Percentiles rank a stretch among this genome's conserved stretches.
These are phyloP conservation scores for Pocillopora verrucosa DNA, from an alignment of 64 coral and sea anemone species.

Conservation along the genomic window DNA sequence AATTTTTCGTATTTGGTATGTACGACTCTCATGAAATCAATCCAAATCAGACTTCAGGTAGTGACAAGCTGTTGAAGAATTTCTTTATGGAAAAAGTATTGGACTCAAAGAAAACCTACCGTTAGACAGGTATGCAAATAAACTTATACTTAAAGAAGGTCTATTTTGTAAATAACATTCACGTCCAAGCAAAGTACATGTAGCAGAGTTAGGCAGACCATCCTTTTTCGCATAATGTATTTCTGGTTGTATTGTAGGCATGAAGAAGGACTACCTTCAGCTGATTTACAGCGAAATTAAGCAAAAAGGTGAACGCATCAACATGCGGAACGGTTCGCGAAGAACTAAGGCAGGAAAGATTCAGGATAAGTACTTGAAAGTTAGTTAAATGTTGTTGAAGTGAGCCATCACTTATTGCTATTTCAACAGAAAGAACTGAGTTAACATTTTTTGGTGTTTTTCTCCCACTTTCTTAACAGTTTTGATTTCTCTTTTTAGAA, in stretches of 20 bases:
- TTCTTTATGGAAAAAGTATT: constrained; percentile 72
- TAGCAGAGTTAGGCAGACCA: not conserved
- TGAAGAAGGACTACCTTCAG: constrained; percentile 68
- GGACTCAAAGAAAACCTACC: constrained; percentile 54
- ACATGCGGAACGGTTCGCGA: constrained; percentile 64
- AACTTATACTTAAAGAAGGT: too few species aligned
- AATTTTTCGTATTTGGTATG: constrained; percentile 9
- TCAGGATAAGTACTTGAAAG: constrained; percentile 53
- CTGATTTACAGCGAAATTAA: constrained; percentile 56
- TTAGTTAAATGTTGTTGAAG: constrained; percentile 35
- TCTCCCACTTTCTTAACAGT: constrained; percentile 45
- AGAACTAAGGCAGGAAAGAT: constrained; percentile 54
- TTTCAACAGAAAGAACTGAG: not conserved
- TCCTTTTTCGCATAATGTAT: constrained; percentile 13
- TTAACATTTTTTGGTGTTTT: constrained; percentile 13
- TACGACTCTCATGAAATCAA: not conserved
- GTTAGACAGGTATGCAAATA: constrained; percentile 51
- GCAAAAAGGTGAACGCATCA: constrained; percentile 49
- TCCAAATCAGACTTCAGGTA: constrained; percentile 62
- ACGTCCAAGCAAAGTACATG: not conserved
- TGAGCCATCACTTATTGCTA: not conserved
- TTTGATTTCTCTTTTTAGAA: constrained; percentile 14
- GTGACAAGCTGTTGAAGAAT: constrained; percentile 58
- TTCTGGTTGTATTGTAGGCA: constrained; percentile 37
- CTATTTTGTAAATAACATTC: not conserved